Evolutionary conservation across 2,797 vertebrate species (phyloP).

Genomic region (Choloepus didactylus): DNA sequence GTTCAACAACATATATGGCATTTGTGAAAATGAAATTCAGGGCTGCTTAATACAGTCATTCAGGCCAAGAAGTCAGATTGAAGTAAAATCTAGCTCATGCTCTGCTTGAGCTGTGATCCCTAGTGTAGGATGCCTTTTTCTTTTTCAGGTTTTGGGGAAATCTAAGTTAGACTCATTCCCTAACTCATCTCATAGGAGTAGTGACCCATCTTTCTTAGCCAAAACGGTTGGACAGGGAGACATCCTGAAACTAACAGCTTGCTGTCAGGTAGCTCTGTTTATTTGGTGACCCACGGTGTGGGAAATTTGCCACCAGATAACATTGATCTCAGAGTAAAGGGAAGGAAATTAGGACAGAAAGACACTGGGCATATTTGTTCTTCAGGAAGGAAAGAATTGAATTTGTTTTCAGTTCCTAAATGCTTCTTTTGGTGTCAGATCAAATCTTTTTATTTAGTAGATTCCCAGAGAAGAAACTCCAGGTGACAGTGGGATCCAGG

Average conservation of each 20-base stretch:
- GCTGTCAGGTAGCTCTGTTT: not conserved
- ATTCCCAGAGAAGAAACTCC: conserved; percentile 54
- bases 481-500: not conserved
- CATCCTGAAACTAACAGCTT: not conserved
- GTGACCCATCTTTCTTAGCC: not conserved
- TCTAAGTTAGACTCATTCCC: not conserved
- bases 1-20: not conserved
- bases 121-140: not conserved
- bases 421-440: conserved; percentile 8
- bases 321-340: conserved; percentile 1
- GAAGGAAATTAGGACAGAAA: conserved; percentile 56
- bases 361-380: not conserved
- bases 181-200: not conserved
- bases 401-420: conserved; percentile 58
- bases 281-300: not conserved
- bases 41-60: not conserved
- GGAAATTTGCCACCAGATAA: conserved; percentile 13
- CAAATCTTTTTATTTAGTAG: conserved; percentile 40
- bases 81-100: not conserved
- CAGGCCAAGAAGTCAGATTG: not conserved
- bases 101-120: not conserved
- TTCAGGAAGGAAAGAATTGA: conserved; percentile 47
- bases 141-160: not conserved
- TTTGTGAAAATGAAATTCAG: not conserved
- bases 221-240: not conserved